These are phyloP conservation scores for Patiria pectinifera DNA, from an alignment of 53 echinoderm and acorn worm species.

Conservation along the genomic window DNA sequence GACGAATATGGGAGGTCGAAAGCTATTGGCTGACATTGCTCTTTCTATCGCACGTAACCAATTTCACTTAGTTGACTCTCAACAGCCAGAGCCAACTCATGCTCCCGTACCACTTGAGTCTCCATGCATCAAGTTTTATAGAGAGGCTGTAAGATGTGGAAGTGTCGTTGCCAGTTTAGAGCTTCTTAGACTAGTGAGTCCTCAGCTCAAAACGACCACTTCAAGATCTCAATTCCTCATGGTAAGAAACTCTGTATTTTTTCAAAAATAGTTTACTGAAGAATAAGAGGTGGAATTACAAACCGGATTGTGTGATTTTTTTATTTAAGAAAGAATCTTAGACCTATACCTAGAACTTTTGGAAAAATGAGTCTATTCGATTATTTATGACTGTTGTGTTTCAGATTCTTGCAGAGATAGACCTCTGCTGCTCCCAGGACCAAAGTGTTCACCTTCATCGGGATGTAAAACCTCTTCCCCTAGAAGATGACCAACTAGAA, in stretches of 20 bases:
- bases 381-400: neutral
- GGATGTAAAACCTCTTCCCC: neutral
- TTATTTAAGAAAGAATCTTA: neutral
- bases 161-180: slow-evolving; percentile 37
- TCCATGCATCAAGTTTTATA: slow-evolving; percentile 12
- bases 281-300: too few species aligned
- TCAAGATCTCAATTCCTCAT: slow-evolving; percentile 14
- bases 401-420: slow-evolving; percentile 43
- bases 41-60: slow-evolving; percentile 18
- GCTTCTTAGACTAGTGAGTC: slow-evolving; percentile 1
- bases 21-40: slow-evolving; percentile 22
- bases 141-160: slow-evolving; percentile 40
- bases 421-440: slow-evolving; percentile 20
- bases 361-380: neutral
- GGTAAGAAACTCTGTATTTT: neutral
- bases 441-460: neutral
- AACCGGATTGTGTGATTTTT: too few species aligned
- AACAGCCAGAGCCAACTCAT: neutral
- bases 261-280: too few species aligned
- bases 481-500: neutral
- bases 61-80: neutral
- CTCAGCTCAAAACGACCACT: neutral
- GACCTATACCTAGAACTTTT: neutral
- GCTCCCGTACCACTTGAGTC: slow-evolving; percentile 5
- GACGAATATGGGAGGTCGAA: neutral